Evolutionary conservation across 2,113 vertebrate species (phyloP).

Genomic region (Carollia perspicillata): DNA sequence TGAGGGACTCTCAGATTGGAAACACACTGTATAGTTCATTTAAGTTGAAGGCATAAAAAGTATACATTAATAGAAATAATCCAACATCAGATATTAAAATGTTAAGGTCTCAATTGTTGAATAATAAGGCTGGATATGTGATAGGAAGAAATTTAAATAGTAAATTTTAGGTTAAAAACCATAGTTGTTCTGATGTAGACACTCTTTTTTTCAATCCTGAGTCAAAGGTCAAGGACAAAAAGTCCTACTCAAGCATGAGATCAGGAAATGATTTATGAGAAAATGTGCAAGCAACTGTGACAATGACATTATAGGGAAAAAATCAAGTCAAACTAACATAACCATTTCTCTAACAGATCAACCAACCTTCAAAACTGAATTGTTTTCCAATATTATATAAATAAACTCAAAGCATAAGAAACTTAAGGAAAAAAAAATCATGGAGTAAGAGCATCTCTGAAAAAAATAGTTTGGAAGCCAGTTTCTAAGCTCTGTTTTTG

Average conservation of each 20-base stretch:
- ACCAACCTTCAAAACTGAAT: neutral
- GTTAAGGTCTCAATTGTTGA: neutral
- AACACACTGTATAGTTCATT: neutral
- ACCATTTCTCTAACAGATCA: neutral
- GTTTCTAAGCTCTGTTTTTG: neutral
- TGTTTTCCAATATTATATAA: neutral
- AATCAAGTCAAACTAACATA: neutral
- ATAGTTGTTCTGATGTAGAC: neutral
- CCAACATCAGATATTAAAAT: neutral
- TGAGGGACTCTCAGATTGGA: neutral
- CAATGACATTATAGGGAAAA: neutral
- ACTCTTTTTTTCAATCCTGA: neutral
- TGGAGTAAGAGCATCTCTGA: neutral
- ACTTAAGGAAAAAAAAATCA: neutral
- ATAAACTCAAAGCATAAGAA: neutral
- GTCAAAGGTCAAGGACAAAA: neutral
- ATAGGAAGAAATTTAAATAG: neutral
- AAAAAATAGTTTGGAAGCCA: neutral
- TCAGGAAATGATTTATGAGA: slow-evolving; percentile 16
- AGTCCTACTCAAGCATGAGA: neutral
- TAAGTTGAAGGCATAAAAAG: neutral
- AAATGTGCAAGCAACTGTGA: neutral
- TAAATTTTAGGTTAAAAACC: neutral
- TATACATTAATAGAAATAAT: neutral
- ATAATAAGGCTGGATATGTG: neutral